Evolutionary conservation across 2,888 invertebrate genomes (phyloP), one percentile per base, ranked within the genome.

Genomic region (Macrosiphum euphorbiae): DNA sequence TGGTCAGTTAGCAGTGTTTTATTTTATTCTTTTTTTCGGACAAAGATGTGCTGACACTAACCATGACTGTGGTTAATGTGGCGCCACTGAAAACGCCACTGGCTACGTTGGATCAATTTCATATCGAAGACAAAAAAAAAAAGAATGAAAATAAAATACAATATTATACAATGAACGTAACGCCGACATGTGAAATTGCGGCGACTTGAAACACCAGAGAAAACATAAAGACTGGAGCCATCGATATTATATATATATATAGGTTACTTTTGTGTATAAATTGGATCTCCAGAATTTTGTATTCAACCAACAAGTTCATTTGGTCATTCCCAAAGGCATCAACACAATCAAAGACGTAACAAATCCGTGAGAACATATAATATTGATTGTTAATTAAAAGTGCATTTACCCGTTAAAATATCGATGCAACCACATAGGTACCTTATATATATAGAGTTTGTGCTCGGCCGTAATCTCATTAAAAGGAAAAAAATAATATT

Each of bases 1-100:
- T 52, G 92, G 88, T 92, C 92, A 92, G 92, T 92, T 88, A 52
- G 41, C 92, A 35, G 28, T 35, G 92, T 55, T 89, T 93, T 88
- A 47, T 11, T 93, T 41, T 58, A 41, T 89, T 44, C 44, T 88
- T 84, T 67, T 88, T 55, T 84, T 78, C 78, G 58, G 84, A 84
- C 89, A 93, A 88, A 89, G 92, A 88, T 58, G 88, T 84, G 58
- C 85, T 85, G 88, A 47, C 84, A 90, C 44, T 94, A 94, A 94
- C 89, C 90, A 94, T 94, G 93, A 94, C 93, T 84, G 93, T 94
- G 93, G 93, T 94, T 94, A 94, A 94, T 94, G 90, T 94, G 93
- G 93, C 90, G 93, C 93, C 93, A 94, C 93, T 50, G 13, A 86
- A 90, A 90, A 94, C 89, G 93, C 93, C 90, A 86, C 47, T 24